Conservation (phyloP, 2,888 invertebrate genomes). For the Tenthredo amoena region DNA sequence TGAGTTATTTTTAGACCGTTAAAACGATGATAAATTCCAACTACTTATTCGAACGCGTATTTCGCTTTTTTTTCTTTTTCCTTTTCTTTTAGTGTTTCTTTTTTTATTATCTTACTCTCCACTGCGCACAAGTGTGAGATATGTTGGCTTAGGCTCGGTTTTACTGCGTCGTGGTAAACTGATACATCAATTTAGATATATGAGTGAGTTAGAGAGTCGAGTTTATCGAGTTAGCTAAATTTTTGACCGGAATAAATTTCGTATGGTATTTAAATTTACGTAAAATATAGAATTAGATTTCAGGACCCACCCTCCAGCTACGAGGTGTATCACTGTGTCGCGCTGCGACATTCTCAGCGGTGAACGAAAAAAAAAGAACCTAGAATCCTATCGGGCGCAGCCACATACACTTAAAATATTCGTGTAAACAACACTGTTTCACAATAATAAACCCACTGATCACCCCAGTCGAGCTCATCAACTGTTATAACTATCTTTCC, state of each 20-base stretch:
- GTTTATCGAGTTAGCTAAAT: neutral
- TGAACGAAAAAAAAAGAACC: neutral
- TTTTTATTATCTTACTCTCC: neutral
- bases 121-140: constrained; percentile 28
- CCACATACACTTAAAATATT: constrained; percentile 29
- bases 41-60: neutral
- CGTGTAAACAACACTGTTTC: constrained; percentile 32
- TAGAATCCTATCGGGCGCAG: constrained; percentile 3
- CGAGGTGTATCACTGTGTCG: constrained; percentile 95
- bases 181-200: neutral
- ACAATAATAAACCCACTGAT: neutral
- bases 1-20: neutral
- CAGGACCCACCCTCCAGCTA: constrained; percentile 95
- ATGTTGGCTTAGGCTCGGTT: constrained; percentile 28
- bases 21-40: neutral
- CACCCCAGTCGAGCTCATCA: neutral
- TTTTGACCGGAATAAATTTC: neutral
- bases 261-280: neutral
- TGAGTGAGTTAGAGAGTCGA: neutral
- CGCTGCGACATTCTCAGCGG: constrained; percentile 83
- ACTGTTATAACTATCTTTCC: constrained; percentile 10
- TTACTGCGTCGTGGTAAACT: constrained; percentile 16
- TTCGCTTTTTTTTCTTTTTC: neutral
- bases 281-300: constrained; percentile 55
- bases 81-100: neutral